Percentiles rank a stretch among this genome's conserved stretches.
These are phyloP conservation scores for Syrrhaptes paradoxus DNA, from an alignment of 2,113 vertebrate species.

Conservation along the genomic window DNA sequence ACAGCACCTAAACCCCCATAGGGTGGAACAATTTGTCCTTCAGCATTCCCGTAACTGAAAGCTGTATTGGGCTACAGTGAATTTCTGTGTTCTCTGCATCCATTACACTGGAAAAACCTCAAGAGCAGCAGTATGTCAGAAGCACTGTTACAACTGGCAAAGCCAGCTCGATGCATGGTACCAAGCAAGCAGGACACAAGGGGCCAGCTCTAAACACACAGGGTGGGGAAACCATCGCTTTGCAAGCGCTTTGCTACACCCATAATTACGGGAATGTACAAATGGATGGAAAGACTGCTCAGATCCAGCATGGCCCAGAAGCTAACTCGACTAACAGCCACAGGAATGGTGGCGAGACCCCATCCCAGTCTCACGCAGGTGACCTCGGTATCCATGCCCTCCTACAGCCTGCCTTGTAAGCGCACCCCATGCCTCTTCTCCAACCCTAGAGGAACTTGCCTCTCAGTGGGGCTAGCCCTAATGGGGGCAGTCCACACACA, in stretches of 20 bases:
- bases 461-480: background rate
- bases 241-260: background rate
- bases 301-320: background rate
- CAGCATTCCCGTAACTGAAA: background rate
- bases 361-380: background rate
- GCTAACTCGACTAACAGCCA: background rate
- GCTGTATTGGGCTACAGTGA: background rate
- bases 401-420: background rate
- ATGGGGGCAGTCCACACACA: background rate
- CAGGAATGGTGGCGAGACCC: background rate
- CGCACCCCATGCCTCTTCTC: background rate
- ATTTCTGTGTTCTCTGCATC: background rate
- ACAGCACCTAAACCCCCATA: background rate
- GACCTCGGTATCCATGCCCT: background rate
- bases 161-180: accelerated
- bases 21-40: background rate
- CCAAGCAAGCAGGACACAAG: background rate
- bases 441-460: background rate
- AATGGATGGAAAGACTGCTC: background rate
- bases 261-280: background rate
- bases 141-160: background rate
- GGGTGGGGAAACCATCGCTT: background rate
- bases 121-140: background rate
- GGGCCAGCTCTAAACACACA: background rate
- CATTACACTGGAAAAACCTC: background rate